These are phyloP conservation scores for Drosophila prostipennis DNA, from an alignment of 2,888 invertebrate species.

Conservation along the genomic window DNA sequence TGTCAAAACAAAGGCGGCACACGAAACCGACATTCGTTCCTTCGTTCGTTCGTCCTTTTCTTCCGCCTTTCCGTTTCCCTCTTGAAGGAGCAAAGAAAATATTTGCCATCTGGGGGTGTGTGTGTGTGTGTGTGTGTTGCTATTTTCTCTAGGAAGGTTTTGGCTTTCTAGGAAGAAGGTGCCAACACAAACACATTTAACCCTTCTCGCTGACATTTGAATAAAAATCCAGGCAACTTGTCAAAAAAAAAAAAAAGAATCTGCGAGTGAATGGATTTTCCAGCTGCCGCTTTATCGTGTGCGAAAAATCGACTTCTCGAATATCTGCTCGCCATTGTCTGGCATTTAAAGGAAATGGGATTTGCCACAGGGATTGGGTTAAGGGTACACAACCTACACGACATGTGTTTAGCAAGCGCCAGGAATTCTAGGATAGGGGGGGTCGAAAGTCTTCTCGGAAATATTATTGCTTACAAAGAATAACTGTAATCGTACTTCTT, in stretches of 20 bases:
- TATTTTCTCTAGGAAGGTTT: constrained; percentile 17
- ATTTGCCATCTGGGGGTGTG: constrained; percentile 51
- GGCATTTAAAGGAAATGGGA: constrained; percentile 65
- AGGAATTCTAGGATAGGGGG: constrained; percentile 34
- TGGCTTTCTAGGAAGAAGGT: constrained; percentile 50
- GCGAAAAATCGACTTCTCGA: constrained; percentile 66
- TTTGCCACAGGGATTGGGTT: constrained; percentile 37
- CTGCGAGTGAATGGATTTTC: constrained; percentile 62
- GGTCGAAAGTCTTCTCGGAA: not conserved
- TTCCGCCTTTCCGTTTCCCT: constrained; percentile 1
- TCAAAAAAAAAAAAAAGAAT: constrained; percentile 64
- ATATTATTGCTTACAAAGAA: not conserved
- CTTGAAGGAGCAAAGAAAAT: constrained; percentile 63
- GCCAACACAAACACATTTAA: constrained; percentile 36
- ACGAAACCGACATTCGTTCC: constrained; percentile 44
- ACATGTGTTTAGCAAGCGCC: constrained; percentile 69
- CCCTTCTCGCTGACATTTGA: constrained; percentile 77
- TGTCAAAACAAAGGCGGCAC: constrained; percentile 76
- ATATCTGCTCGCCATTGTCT: constrained; percentile 56
- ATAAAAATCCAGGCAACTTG: constrained; percentile 77
- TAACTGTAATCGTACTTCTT: not conserved
- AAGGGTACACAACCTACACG: constrained; percentile 15
- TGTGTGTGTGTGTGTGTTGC: constrained; percentile 19
- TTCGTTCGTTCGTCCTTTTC: not conserved
- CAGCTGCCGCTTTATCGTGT: constrained; percentile 75